Conservation (phyloP, 1,140 invertebrate genomes). For the Battus philenor region DNA sequence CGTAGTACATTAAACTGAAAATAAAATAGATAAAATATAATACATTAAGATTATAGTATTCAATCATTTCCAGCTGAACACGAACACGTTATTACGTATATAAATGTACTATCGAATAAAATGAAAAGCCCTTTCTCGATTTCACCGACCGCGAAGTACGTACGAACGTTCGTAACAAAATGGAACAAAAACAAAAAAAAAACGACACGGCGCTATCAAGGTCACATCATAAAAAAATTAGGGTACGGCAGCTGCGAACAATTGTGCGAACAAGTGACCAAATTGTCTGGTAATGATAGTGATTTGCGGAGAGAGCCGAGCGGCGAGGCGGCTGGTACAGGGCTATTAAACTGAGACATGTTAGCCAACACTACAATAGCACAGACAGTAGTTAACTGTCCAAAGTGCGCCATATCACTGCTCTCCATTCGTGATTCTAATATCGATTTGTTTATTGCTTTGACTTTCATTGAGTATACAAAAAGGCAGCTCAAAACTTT, state of each 20-base stretch:
- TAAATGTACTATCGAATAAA: too few relatives aligned
- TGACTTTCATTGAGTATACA: too few relatives aligned
- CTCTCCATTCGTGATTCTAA: too few relatives aligned
- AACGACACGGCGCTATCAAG: not conserved
- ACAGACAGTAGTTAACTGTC: conserved; percentile 10
- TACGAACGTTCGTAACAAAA: not conserved
- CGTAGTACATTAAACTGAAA: too few relatives aligned
- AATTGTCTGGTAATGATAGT: conserved; percentile 37
- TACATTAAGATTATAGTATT: too few relatives aligned
- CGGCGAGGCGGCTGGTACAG: conserved; percentile 1
- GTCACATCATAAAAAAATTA: conserved; percentile 17
- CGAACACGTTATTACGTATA: too few relatives aligned
- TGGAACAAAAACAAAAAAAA: not conserved
- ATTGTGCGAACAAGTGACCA: conserved; percentile 21
- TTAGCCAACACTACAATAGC: conserved; percentile 23
- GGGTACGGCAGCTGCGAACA: conserved; percentile 21
- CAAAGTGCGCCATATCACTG: not conserved
- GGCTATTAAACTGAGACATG: conserved; percentile 23
- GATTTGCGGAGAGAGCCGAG: conserved; percentile 26
- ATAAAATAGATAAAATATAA: too few relatives aligned
- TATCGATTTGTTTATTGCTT: too few relatives aligned
- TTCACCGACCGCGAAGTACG: not conserved
- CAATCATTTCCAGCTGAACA: too few relatives aligned
- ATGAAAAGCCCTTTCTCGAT: not conserved
- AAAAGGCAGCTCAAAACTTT: too few relatives aligned